Evolutionary conservation across 2,797 vertebrate species (phyloP), one percentile per base, ranked within the genome.

Genomic region (Acropternis orthonyx): DNA sequence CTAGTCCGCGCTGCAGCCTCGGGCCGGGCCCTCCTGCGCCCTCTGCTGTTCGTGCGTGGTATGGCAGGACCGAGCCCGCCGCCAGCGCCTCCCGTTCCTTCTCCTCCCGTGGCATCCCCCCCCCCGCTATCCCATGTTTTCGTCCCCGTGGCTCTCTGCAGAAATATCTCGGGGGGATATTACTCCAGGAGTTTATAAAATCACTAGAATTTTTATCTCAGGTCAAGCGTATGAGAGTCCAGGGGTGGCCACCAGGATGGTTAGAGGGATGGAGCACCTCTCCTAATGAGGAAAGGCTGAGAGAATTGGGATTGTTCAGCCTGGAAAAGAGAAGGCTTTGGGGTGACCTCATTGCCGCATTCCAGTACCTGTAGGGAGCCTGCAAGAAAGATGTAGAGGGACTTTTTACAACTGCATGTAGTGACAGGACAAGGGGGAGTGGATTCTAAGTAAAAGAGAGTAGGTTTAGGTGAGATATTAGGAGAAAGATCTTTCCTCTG

Each of bases 161-260:
- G 34, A n/a, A 85, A n/a, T 27, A 39, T 22, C 7, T 6, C 3
- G 4, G 22, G 10, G 6, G 19, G 19, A 2, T 36, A 12, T 48
- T 63, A 43, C 58, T 28, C n/a, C 22, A 12, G 9, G 21, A 28
- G 46, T 86, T 81, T n/a, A 44, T 27, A 58, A 71, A 80, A 48
- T 44, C 44, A 5, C 21, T 32, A 1, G 14, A 34, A 14, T 19
- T 49, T 56, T 63, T 16, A 7, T 39, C 36, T 44, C 26, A 15
- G 69, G 30, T 43, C 13, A 36, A 54, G 19, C 1, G 0, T 1
- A 10, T 6, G 6, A 0, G 0, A 59, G 18, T 16, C 34, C 46
- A 22, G 54, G 67, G 39, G 61, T 54, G 21, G 26, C 14, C 54
- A 16, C 46, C 0, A 2, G 22, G 21, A 5, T 21, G 49, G 11